Conservation (phyloP, 2,113 vertebrate species). For the Mesitornis unicolor region DNA sequence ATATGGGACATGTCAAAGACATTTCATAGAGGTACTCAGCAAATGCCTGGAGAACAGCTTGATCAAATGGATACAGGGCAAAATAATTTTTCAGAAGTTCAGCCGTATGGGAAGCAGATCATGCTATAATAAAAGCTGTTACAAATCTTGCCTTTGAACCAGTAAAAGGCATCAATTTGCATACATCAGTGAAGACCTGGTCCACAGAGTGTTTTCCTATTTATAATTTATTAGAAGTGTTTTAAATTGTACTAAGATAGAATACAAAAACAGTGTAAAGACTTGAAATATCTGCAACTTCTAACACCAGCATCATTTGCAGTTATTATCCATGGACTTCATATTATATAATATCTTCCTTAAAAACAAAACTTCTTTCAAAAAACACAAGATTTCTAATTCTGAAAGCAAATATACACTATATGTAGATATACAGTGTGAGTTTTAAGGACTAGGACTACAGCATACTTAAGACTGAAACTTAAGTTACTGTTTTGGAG, state of each 20-base stretch:
- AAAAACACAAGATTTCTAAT: background rate
- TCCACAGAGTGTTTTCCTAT: background rate
- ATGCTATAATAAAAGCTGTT: background rate
- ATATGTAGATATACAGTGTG: background rate
- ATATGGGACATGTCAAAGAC: background rate
- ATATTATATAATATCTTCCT: background rate
- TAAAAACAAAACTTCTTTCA: background rate
- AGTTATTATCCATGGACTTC: background rate
- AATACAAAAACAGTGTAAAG: background rate
- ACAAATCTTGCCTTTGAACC: conserved; percentile 25
- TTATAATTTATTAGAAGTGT: conserved; percentile 15
- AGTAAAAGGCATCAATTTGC: conserved; percentile 5
- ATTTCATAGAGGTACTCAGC: background rate
- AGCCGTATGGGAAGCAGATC: background rate
- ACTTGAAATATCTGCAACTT: background rate
- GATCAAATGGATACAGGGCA: conserved; percentile 35
- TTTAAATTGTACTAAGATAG: background rate
- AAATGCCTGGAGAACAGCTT: conserved; percentile 34
- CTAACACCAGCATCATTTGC: background rate
- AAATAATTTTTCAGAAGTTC: conserved; percentile 40
- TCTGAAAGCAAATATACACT: background rate
- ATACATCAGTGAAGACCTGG: background rate
- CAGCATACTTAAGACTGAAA: background rate
- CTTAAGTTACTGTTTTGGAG: background rate
- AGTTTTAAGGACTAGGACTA: background rate